These are phyloP conservation scores for Phalangium opilio DNA, from an alignment of 2,888 invertebrate species.

Conservation along the genomic window DNA sequence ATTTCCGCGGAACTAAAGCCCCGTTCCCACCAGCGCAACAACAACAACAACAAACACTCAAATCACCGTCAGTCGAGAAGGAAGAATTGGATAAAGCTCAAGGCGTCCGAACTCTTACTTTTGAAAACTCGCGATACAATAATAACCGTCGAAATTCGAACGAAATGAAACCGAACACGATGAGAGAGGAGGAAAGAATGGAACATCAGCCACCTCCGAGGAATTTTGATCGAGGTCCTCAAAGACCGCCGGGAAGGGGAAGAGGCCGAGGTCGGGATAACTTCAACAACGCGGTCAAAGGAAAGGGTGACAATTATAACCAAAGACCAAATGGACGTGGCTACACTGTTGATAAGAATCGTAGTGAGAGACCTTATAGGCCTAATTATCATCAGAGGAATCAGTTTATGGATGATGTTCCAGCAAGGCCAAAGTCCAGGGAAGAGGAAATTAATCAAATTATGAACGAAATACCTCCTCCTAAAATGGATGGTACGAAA, in stretches of 20 bases:
- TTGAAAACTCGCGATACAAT: conserved; percentile 17
- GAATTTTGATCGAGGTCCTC: background rate
- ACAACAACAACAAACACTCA: too few species aligned
- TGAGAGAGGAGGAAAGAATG: background rate
- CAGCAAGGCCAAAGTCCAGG: too few species aligned
- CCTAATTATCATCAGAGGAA: too few species aligned
- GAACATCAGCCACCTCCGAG: background rate
- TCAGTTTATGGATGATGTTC: too few species aligned
- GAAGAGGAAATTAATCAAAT: too few species aligned
- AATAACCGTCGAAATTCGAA: conserved; percentile 1
- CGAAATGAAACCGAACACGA: too few species aligned
- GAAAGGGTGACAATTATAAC: conserved; percentile 6
- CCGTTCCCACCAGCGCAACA: too few species aligned
- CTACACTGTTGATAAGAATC: background rate
- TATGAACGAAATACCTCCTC: too few species aligned
- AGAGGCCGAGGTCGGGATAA: background rate
- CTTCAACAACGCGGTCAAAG: background rate
- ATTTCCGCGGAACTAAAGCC: too few species aligned
- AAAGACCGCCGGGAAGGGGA: background rate
- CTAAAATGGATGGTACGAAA: too few species aligned
- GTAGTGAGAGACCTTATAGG: too few species aligned
- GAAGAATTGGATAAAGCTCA: background rate
- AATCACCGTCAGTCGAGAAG: too few species aligned
- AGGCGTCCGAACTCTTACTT: conserved; percentile 14
- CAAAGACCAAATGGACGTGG: conserved; percentile 9